Conservation (phyloP, 2,797 vertebrate genomes). For the Betta splendens region DNA sequence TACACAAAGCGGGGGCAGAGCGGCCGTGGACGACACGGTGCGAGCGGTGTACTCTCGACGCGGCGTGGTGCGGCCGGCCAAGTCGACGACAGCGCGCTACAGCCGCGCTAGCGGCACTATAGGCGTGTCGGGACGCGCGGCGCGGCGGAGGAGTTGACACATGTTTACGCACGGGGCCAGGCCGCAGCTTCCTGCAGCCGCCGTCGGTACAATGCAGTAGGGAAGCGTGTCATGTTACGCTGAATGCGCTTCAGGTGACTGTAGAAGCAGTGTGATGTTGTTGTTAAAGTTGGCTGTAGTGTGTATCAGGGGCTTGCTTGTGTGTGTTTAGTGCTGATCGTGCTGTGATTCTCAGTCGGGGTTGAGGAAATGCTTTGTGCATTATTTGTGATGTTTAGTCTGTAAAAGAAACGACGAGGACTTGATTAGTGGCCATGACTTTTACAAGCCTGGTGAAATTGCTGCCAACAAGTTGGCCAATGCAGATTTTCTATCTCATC, state of each 20-base stretch:
- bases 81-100: neutral
- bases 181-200: constrained; percentile 43
- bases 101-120: neutral
- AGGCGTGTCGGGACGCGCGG: neutral
- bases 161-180: constrained; percentile 32
- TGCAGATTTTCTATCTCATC: too few species aligned
- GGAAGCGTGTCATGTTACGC: constrained; percentile 17
- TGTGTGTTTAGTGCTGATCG: too few species aligned
- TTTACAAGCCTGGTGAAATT: too few species aligned
- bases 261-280: neutral
- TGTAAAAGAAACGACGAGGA: too few species aligned
- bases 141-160: constrained; percentile 20
- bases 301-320: neutral
- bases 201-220: constrained; percentile 20
- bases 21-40: neutral
- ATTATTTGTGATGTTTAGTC: too few species aligned
- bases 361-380: too few species aligned
- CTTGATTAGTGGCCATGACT: too few species aligned
- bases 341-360: too few species aligned
- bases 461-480: too few species aligned
- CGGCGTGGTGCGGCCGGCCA: too few species aligned
- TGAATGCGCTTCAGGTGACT: neutral
- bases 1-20: constrained; percentile 20
- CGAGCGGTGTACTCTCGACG: too few species aligned
- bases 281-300: neutral